Evolutionary conservation across 2,797 vertebrate genomes (phyloP).

Genomic region (Myiotriccus ornatus): DNA sequence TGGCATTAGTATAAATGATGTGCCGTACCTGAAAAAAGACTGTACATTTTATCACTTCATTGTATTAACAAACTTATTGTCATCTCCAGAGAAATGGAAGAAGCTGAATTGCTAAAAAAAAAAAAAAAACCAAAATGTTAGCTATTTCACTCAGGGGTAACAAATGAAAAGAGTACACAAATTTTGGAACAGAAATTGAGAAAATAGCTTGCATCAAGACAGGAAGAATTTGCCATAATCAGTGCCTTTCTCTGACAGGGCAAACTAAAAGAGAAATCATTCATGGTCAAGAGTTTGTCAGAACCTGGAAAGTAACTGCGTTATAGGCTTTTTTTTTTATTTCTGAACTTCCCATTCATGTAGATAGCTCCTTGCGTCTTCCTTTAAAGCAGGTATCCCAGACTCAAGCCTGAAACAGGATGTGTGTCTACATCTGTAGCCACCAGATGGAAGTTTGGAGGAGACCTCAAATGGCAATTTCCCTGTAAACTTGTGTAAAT

Average conservation of each 20-base stretch:
- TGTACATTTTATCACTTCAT: background rate
- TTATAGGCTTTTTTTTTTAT: background rate
- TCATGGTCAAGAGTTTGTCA: background rate
- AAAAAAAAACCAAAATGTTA: background rate
- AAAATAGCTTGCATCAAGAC: background rate
- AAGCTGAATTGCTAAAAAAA: background rate
- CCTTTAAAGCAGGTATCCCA: background rate
- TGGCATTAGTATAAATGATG: background rate
- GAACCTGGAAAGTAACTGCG: background rate
- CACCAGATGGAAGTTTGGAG: background rate
- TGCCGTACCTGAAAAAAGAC: background rate
- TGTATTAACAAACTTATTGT: background rate
- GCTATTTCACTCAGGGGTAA: background rate
- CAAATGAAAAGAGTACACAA: background rate
- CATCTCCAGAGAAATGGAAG: background rate
- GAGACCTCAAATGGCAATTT: background rate
- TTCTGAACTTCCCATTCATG: background rate
- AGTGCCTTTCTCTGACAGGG: background rate
- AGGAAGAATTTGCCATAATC: background rate
- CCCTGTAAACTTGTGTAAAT: background rate
- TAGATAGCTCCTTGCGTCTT: background rate
- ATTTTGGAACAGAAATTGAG: background rate
- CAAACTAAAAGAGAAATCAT: background rate
- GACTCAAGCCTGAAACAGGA: background rate
- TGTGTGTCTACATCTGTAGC: background rate